Conservation (phyloP, 2,113 vertebrate species). For the Lamprotornis superbus region DNA sequence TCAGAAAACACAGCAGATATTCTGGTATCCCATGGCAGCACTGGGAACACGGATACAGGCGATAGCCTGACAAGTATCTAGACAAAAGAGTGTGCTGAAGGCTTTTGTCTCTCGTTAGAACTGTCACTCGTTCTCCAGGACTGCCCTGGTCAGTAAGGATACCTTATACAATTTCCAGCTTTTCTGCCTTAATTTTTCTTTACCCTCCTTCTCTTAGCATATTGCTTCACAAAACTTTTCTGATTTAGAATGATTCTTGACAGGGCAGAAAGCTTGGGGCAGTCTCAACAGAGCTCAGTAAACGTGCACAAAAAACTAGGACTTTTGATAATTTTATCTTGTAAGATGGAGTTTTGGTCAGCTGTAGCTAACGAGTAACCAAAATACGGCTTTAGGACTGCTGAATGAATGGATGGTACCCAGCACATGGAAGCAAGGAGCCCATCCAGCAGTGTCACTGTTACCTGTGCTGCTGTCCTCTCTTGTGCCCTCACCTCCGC, state of each 20-base stretch:
- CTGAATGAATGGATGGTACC: background rate
- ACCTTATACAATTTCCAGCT: background rate
- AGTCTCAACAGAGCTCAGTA: background rate
- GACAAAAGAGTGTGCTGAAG: background rate
- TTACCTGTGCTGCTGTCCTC: slow-evolving; percentile 68
- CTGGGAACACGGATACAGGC: background rate
- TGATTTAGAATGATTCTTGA: background rate
- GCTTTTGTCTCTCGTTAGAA: background rate
- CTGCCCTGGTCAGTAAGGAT: background rate
- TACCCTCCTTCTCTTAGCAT: background rate
- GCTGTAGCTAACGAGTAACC: background rate
- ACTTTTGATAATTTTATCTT: background rate
- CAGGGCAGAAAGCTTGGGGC: background rate
- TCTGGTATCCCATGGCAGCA: background rate
- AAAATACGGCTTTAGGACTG: background rate
- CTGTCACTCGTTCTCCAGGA: background rate
- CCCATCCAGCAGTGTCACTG: background rate
- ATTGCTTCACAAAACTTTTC: background rate
- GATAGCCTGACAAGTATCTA: background rate
- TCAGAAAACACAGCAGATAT: background rate
- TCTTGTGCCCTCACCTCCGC: slow-evolving; percentile 26
- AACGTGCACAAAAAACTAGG: background rate
- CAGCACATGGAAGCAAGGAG: background rate
- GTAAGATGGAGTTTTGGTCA: background rate
- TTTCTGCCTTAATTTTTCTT: background rate